A percentile compares a stretch with the other conserved stretches of the same genome.
Evolutionary conservation across 1,140 invertebrate genomes (phyloP).

Genomic region (Spodoptera litura): DNA sequence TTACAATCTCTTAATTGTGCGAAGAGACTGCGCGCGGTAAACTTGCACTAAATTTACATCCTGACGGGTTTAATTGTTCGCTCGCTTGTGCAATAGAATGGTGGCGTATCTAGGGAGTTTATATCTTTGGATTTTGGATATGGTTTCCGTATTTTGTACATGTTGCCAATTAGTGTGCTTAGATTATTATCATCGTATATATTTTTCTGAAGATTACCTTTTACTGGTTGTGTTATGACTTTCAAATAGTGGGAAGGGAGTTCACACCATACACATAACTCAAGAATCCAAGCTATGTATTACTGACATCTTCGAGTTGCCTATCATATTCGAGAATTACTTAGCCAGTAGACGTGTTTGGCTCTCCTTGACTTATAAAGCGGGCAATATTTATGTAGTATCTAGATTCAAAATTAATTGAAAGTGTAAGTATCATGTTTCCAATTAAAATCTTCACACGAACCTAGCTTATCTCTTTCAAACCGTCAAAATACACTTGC

Average conservation of each 20-base stretch:
- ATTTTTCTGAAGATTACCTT: too few relatives aligned
- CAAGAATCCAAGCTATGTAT: too few relatives aligned
- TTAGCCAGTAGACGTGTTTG: too few relatives aligned
- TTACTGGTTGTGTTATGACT: not conserved
- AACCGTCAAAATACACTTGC: slow-evolving; percentile 1
- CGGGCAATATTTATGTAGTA: too few relatives aligned
- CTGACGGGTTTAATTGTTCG: slow-evolving; percentile 53
- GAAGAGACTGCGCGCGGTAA: slow-evolving; percentile 35
- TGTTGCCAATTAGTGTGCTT: too few relatives aligned
- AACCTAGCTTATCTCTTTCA: not conserved
- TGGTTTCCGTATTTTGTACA: not conserved
- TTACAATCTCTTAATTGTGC: slow-evolving; percentile 49
- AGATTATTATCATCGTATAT: too few relatives aligned
- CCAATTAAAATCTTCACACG: slow-evolving; percentile 1
- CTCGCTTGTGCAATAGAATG: slow-evolving; percentile 32
- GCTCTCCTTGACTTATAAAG: too few relatives aligned
- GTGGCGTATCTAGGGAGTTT: slow-evolving; percentile 16
- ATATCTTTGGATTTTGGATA: slow-evolving; percentile 18
- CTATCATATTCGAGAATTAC: too few relatives aligned
- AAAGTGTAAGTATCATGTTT: not conserved
- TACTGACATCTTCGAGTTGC: too few relatives aligned
- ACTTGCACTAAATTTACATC: slow-evolving; percentile 44
- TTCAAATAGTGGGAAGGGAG: too few relatives aligned
- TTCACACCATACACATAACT: too few relatives aligned
- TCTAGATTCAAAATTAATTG: too few relatives aligned